phyloP scores from a whole-genome alignment of 2,113 vertebrate species.

The Chaenocephalus aceratus region DNA sequence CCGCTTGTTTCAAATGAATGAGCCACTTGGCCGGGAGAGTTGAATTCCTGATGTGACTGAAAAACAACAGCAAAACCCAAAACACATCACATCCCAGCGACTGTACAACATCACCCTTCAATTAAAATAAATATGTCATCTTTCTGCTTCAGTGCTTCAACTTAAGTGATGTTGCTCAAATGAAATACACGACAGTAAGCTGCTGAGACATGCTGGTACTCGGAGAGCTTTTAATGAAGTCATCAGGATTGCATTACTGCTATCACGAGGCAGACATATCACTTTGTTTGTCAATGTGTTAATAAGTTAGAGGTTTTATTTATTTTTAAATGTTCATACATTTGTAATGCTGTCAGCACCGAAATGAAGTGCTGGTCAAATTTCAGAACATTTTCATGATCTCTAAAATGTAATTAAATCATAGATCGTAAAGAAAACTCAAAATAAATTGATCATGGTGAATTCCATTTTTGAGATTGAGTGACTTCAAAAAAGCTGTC shows the following conservation, averaged over 20 bases:
- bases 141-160: conserved; percentile 30
- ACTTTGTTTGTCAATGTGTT: background rate
- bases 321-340: background rate
- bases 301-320: background rate
- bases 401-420: background rate
- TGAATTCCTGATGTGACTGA: conserved; percentile 52
- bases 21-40: conserved; percentile 25
- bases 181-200: conserved; percentile 16
- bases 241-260: conserved; percentile 8
- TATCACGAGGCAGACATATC: background rate
- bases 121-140: conserved; percentile 49
- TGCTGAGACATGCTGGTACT: background rate
- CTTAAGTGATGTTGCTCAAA: conserved; percentile 37
- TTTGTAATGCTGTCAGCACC: background rate
- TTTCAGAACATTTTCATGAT: background rate
- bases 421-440: no score
- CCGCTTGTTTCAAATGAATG: conserved; percentile 29
- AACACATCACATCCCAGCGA: conserved; percentile 28
- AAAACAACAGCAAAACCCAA: conserved; percentile 54
- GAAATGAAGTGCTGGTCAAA: background rate
- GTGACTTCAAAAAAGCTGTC: no score
- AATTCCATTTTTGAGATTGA: no score
- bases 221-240: conserved; percentile 29
- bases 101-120: conserved; percentile 26
- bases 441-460: no score